Evolutionary conservation across 2,888 invertebrate species (phyloP), one percentile per base, ranked within the genome.

Genomic region (Slavum lentiscoides): DNA sequence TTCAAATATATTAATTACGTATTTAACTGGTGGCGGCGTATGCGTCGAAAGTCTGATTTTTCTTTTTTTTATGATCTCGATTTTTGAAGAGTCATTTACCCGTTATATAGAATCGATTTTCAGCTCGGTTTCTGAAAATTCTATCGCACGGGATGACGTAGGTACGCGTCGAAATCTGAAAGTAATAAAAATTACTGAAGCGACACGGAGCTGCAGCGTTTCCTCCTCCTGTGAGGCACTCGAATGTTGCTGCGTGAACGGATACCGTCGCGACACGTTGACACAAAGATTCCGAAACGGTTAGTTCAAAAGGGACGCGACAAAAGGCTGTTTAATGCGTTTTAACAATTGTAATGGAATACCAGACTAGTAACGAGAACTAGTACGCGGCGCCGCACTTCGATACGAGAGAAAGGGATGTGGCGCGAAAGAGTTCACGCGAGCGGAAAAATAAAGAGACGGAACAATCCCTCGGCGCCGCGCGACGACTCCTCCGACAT

Each of bases 281-380:
- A 64, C 62, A 64, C 62, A 74, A 64, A 74, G 64, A 64, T 74
- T 9, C 37, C 21, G 21, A 74, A 64, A 37, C 11, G 74, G 49
- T 53, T 49, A 49, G 49, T 49, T 49, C 49, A 49, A 49, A 53
- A 37, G 62, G 37, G 64, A 64, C 21, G 61, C 49, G 69, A 77
- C 69, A 69, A 77, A 76, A 62, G 69, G 61, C 53, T 23, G 59
- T 74, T 68, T 68, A 68, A 76, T 76, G 76, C 30, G 55, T 77
- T 69, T 69, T 61, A 77, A 69, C 76, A 77, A 77, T 77, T 69
- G 68, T 61, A 77, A 77, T 77, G 53, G 68, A 77, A 77, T 77
- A 69, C 59, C 59, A 23, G 21, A 43, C 67, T 69, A 62, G 69
- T 69, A 69, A 76, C 30, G 69, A 77, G 76, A 69, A 62, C 69